Conservation (phyloP, 2,113 vertebrate genomes). For the Mesoclemmys tuberculata region DNA sequence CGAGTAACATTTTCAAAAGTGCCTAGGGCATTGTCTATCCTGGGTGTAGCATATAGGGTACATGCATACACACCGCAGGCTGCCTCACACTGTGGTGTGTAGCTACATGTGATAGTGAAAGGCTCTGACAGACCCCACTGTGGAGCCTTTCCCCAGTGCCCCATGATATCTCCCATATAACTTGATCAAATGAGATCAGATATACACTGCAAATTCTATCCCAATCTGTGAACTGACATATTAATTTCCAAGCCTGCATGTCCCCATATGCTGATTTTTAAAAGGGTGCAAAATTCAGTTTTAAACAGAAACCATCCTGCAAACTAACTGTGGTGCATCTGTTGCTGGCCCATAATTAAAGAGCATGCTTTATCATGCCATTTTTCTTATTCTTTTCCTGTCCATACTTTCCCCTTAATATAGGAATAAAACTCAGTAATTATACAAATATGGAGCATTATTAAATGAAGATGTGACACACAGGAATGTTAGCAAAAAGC, state of each 20-base stretch:
- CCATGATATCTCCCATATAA: background rate
- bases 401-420: fast-evolving
- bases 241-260: background rate
- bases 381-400: background rate
- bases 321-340: background rate
- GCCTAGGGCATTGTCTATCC: background rate
- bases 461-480: background rate
- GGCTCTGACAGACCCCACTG: too few relatives aligned
- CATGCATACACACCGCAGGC: too few relatives aligned
- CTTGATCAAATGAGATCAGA: background rate
- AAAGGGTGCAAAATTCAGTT: background rate
- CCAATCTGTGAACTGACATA: background rate
- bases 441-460: background rate
- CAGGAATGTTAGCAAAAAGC: background rate
- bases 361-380: background rate
- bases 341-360: background rate
- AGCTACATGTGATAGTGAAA: too few relatives aligned
- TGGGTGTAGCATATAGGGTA: background rate
- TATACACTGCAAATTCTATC: background rate
- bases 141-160: too few relatives aligned
- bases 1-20: background rate
- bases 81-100: too few relatives aligned
- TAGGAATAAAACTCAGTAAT: background rate
- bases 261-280: background rate
- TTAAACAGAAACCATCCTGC: background rate